Evolutionary conservation across 2,888 invertebrate species (phyloP), one percentile per base, ranked within the genome.

Genomic region (Idaea straminata): DNA sequence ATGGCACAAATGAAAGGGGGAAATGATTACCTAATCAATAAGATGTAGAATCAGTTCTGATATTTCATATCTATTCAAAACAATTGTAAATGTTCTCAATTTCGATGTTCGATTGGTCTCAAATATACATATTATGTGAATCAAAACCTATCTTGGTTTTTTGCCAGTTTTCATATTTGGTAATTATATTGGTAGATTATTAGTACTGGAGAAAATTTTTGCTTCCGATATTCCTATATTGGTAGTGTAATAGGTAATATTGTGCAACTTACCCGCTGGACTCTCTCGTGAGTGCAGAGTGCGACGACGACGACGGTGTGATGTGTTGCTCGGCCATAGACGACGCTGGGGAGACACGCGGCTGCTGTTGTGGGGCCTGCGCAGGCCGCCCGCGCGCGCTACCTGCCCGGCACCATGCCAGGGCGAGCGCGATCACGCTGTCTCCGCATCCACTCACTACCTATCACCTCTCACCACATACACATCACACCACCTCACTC

Each of bases 321-420:
- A 94, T 95, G 95, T 95, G 96, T 96, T 96, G 96, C 95, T 96
- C 96, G 96, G 96, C 96, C 96, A 96, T 96, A 97, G 96, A 96
- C 96, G 95, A 95, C 95, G 95, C 96, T 96, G 92, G 95, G 94
- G 94, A 95, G 94, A 94, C 95, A 85, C 91, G 91, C 91, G 89
- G 87, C 88, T 89, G 90, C 91, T 90, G 87, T 86, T 90, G 88
- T 86, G 91, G 89, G 92, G 92, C 91, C 90, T 90, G 92, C 91
- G 91, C 89, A 89, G 91, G 92, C 92, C 91, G 85, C 91, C 92
- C 90, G 91, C 91, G 92, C 92, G 89, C 91, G 92, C 93, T 92
- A 92, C 92, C 92, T 92, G 88, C 89, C 92, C 87, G 91, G 92
- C 88, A 91, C 92, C 92, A 92, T 92, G 91, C 92, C 92, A 89